These are phyloP conservation scores for Syritta pipiens DNA, from an alignment of 2,888 invertebrate species.

Conservation along the genomic window DNA sequence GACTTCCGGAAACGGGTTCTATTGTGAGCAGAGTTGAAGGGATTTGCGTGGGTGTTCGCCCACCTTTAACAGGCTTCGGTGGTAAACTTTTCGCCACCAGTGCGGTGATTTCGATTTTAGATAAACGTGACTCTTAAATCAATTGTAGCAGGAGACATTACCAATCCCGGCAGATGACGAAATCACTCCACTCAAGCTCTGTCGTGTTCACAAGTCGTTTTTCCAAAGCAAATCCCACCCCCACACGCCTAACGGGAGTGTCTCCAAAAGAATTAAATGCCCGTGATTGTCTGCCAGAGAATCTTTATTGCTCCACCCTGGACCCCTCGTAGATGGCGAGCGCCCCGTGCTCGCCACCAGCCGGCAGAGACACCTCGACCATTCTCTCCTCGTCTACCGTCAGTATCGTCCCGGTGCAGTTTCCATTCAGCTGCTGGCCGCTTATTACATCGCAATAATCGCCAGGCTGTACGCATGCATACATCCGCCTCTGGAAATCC, in stretches of 20 bases:
- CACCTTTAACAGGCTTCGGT: constrained; percentile 11
- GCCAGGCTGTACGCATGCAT: constrained; percentile 82
- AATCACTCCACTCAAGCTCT: no score
- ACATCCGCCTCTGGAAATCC: constrained; percentile 23
- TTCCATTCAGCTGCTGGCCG: constrained; percentile 78
- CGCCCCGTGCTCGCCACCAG: constrained; percentile 82
- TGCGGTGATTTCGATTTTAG: constrained; percentile 42
- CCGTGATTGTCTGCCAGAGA: neutral
- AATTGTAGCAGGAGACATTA: no score
- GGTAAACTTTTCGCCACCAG: neutral
- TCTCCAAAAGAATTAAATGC: no score
- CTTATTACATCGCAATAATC: constrained; percentile 86
- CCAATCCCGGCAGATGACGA: no score
- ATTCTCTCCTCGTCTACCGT: constrained; percentile 82
- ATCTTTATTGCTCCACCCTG: constrained; percentile 74
- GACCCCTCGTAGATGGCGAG: constrained; percentile 83
- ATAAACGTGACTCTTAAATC: constrained; percentile 13
- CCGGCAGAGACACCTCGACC: constrained; percentile 81
- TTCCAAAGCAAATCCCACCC: no score
- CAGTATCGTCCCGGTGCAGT: constrained; percentile 84
- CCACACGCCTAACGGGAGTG: no score
- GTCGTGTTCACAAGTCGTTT: no score
- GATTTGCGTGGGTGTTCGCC: constrained; percentile 19
- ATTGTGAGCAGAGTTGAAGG: no score
- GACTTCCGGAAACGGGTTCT: constrained; percentile 39